Conservation (phyloP, 2,113 vertebrate species). For the Malurus alboscapulatus region DNA sequence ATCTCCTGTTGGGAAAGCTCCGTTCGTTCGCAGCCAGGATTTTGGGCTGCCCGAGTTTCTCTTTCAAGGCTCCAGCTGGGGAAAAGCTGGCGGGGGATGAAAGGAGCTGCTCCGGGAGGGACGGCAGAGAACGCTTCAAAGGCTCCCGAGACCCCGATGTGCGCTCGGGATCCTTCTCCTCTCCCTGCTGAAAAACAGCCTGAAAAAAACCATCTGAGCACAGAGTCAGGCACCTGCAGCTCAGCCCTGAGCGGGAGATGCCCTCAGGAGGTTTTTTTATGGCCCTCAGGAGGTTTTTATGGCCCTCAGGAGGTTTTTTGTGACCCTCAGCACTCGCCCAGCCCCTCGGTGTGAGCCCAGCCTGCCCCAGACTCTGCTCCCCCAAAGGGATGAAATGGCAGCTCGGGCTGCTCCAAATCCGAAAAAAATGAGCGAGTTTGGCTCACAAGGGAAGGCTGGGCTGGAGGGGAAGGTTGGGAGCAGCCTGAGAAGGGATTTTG, state of each 20-base stretch:
- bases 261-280: background rate
- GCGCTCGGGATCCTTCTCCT: slow-evolving; percentile 54
- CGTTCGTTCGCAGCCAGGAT: background rate
- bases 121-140: slow-evolving; percentile 76
- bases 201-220: background rate
- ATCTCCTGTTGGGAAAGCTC: background rate
- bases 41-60: slow-evolving; percentile 62
- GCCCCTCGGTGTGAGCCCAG: background rate
- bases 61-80: slow-evolving; percentile 71
- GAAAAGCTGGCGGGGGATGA: slow-evolving; percentile 75
- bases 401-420: no score
- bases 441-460: background rate
- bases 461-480: background rate
- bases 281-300: no score
- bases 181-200: background rate
- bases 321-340: background rate
- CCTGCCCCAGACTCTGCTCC: background rate
- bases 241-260: background rate
- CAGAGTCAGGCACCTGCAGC: background rate
- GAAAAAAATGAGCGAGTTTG: background rate
- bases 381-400: no score
- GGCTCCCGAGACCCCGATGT: slow-evolving; percentile 38
- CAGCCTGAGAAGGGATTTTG: background rate
- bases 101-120: slow-evolving; percentile 67
- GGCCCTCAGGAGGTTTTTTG: background rate